Base-by-base conservation (phyloP, 2,797 vertebrate genomes). In the Thamnophis elegans region DNA sequence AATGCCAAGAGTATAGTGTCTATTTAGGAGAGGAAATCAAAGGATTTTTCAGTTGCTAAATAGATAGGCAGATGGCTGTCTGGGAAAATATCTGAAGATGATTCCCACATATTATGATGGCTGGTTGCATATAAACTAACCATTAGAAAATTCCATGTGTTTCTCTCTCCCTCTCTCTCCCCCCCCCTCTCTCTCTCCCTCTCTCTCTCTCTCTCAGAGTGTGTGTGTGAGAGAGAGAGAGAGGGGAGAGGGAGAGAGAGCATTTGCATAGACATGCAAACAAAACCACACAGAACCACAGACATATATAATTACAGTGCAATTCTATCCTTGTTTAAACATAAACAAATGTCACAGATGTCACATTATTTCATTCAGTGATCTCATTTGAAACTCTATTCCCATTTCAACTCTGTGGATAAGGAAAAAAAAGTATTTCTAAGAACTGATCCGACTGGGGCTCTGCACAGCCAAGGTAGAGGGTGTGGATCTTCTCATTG, bases 331-430 rank as follows among this genome's bases (percentile, higher is more conserved):
- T 86, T 25, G 11, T 56, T 68, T 82, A 82, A 82, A 82, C 73
- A 82, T 82, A 82, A 82, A 25, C 20, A 88, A 26, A n/a, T 73
- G 85, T 32, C 47, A 90, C 54, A 90, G 11, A 42, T 42, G 54
- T 90, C 89, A 90, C 58, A 89, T 82, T 54, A 56, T n/a, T 89
- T 55, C n/a, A 85, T n/a, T 55, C 88, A 92, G 11, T 85, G 26
- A 65, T 86, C 26, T 90, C 36, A 53, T 13, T n/a, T 55, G 89
- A 73, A 90, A 25, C 16, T 65, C 56, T 14, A n/a, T 28, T 59
- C n/a, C 13, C 53, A 65, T 20, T 22, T 68, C 65, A 92, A 13
- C 28, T 36, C 54, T 4, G n/a, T 1, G 59, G 25, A 55, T 85
- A 47, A 56, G 58, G 36, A 8, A 13, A 47, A 89, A 62, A 32